These are phyloP conservation scores for Dilophus febrilis DNA, from an alignment of 2,888 invertebrate species.

Conservation along the genomic window DNA sequence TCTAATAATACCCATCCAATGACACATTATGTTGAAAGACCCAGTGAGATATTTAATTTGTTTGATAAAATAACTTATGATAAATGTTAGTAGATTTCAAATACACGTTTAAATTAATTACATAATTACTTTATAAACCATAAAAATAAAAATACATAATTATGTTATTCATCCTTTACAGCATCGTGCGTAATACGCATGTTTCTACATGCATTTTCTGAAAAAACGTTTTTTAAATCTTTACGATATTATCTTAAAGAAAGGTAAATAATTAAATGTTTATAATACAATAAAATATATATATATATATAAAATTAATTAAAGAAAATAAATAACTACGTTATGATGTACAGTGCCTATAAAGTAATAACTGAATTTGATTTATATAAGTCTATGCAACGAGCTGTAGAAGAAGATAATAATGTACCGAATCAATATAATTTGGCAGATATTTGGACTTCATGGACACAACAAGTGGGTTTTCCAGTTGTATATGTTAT, in stretches of 20 bases:
- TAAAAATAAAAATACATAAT: neutral
- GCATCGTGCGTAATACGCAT: constrained; percentile 40
- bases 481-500: constrained; percentile 34
- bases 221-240: constrained; percentile 39
- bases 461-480: constrained; percentile 37
- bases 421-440: constrained; percentile 9
- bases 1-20: constrained; percentile 62
- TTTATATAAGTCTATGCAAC: constrained; percentile 21
- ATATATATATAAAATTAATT: too few species aligned
- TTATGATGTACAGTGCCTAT: constrained; percentile 27
- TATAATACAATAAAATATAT: too few species aligned
- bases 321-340: too few species aligned
- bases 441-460: constrained; percentile 32
- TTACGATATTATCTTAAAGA: constrained; percentile 28
- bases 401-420: constrained; percentile 16
- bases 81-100: constrained; percentile 54
- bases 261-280: too few species aligned
- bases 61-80: constrained; percentile 77
- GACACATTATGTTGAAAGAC: constrained; percentile 63
- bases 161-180: constrained; percentile 15
- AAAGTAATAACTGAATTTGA: constrained; percentile 22
- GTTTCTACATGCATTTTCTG: constrained; percentile 33
- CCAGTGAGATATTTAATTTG: constrained; percentile 64
- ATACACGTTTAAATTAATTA: neutral
- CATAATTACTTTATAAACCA: neutral